phyloP scores from a whole-genome alignment of 2,797 vertebrate species.

The Glossophaga mutica region DNA sequence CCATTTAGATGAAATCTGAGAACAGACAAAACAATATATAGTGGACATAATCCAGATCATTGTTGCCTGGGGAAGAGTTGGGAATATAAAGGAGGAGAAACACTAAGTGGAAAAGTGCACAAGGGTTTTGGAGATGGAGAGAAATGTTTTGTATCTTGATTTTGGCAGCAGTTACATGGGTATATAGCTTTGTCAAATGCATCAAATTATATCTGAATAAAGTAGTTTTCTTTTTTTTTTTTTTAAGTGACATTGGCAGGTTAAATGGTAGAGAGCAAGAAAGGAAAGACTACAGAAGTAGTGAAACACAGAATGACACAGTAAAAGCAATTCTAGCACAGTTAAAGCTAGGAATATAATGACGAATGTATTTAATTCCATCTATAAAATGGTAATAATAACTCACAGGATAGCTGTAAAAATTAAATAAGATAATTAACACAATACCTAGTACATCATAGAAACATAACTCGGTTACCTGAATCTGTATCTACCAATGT shows the following conservation, averaged over 20 bases:
- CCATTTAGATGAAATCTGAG: not conserved
- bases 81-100: not conserved
- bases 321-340: not conserved
- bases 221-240: not conserved
- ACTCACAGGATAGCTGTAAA: not conserved
- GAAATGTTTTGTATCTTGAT: not conserved
- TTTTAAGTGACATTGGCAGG: not conserved
- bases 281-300: not conserved
- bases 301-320: not conserved
- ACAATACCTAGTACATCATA: not conserved
- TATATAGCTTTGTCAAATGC: not conserved
- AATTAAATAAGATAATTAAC: not conserved
- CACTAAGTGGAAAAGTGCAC: not conserved
- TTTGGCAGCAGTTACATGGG: not conserved
- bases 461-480: not conserved
- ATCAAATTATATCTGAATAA: constrained; percentile 21
- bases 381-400: not conserved
- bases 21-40: not conserved
- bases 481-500: not conserved
- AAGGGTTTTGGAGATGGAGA: not conserved
- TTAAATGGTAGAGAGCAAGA: not conserved
- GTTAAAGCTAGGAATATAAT: constrained; percentile 3
- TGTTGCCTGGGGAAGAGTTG: not conserved
- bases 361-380: not conserved
- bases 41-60: not conserved